phyloP scores from a whole-genome alignment of 2,797 vertebrate genomes.

The Cottoperca gobio region DNA sequence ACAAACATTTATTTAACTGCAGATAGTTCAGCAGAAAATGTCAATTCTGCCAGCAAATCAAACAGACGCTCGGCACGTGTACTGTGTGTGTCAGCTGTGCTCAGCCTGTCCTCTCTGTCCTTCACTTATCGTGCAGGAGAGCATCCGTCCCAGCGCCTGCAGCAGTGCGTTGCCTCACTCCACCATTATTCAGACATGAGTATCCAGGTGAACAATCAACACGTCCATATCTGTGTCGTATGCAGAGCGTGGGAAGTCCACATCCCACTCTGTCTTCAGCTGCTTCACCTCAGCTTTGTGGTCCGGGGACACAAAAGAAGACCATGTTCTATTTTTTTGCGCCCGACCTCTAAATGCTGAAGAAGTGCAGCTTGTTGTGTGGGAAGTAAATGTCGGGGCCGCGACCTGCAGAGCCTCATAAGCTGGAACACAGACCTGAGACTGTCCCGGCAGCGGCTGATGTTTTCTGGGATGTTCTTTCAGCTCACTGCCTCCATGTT shows the following conservation, averaged over 20 bases:
- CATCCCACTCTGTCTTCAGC: constrained; percentile 50
- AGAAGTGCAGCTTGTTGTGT: constrained; percentile 33
- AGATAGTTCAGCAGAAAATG: constrained; percentile 21
- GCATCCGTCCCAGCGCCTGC: no score
- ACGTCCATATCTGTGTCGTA: constrained; percentile 26
- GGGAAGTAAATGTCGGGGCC: constrained; percentile 36
- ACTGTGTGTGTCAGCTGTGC: no score
- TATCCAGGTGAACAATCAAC: constrained; percentile 55
- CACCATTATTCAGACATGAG: constrained; percentile 38
- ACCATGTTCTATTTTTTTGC: constrained; percentile 64
- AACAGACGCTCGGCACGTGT: not conserved
- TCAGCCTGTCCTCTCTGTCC: no score
- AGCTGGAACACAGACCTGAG: constrained; percentile 26
- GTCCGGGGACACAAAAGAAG: constrained; percentile 50
- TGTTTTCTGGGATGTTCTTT: constrained; percentile 47
- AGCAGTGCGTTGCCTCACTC: constrained; percentile 32
- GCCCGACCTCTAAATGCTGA: constrained; percentile 20
- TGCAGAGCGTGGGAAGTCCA: constrained; percentile 21
- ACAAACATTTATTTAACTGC: constrained; percentile 10
- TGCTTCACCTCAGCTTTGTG: constrained; percentile 24
- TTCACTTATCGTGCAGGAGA: no score
- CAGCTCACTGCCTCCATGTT: constrained; percentile 46
- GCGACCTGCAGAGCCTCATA: constrained; percentile 9
- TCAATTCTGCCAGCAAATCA: not conserved
- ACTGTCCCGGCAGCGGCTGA: constrained; percentile 20